Evolutionary conservation across 1,140 invertebrate species (phyloP), one percentile per base, ranked within the genome.

Genomic region (Drosophila eugracilis): DNA sequence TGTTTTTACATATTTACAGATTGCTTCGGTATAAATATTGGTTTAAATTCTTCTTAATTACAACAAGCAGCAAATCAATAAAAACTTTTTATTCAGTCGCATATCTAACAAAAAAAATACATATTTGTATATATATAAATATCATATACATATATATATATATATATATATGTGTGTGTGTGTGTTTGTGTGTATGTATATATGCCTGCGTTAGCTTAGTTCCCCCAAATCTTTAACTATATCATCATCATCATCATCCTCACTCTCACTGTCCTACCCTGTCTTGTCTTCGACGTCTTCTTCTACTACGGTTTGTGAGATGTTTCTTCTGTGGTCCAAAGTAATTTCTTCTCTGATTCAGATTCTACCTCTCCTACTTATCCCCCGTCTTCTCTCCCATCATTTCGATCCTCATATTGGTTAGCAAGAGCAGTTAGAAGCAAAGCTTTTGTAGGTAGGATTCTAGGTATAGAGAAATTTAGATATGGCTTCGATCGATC

Each of bases 1-100:
- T 44, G 45, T 74, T 76, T 81, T 75, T 90, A 90, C 79, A 90
- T 84, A 90, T 90, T 81, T 89, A 89, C 86, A 89, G 58, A 63
- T 52, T 78, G 45, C 47, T 74, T 81, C 66, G 70, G 62, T 89
- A 89, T 71, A 89, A 86, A 77, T 81, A 63, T 77, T 59, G 55
- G 28, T 79, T 84, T 77, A 63, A 60, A 60, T 78, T 78, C 45
- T 76, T 78, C 62, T 89, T 89, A 84, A 85, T 81, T 85, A 89
- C 75, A 89, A 81, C 80, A 89, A 89, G 85, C 85, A 81, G 79
- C 85, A 85, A 89, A 89, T 75, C 54, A 85, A 76, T 79, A 76
- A 89, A 84, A 77, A 60, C 57, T 70, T 85, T 71, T 89, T 89
- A 63, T 84, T 89, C 84, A 89, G 78, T 89, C 75, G 84, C 84